Evolutionary conservation across 1,140 invertebrate genomes (phyloP), one percentile per base, ranked within the genome.

Genomic region (Zaprionus camerounensis): DNA sequence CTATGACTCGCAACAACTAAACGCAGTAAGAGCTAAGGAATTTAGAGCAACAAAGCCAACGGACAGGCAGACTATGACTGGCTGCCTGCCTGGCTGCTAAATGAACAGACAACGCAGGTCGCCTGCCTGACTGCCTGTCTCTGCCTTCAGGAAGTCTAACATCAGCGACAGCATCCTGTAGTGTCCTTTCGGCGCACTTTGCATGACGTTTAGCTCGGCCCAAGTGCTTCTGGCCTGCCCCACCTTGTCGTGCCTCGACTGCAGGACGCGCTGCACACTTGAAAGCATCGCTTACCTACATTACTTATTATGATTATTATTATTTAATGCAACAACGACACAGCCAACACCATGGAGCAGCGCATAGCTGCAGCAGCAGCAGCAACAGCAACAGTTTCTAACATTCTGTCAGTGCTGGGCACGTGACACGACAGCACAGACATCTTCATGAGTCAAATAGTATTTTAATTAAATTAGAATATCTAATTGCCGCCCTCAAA

Each of bases 221-320:
- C 68, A 62, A 85, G 80, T 77, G 57, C 72, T 64, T 59, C 69
- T 36, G 51, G 26, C 49, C 15, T 24, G 2, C 41, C 4, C 20
- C 57, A 15, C 20, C 13, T 57, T 26, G 7, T 20, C 9, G 31
- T 34, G 31, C 44, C 44, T 26, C 6, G 11, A 28, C 51, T 71
- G 49, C 68, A 75, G 55, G 56, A 65, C 75, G 77, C 66, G 78
- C 79, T 77, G 81, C 61, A 71, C 55, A 76, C 64, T 71, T 73
- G 65, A 74, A 73, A 76, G 72, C 85, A 51, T 69, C 71, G 75
- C 83, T 75, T 81, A 74, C 66, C 78, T 71, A 76, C 85, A 84
- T 87, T 87, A 87, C 84, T 90, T 87, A 87, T 87, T 87, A 90
- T 84, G 81, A 87, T 87, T 87, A 87, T 77, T 77, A 77, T 90